Evolutionary conservation across 2,888 invertebrate species (phyloP).

Genomic region (Silvanus unidentatus): DNA sequence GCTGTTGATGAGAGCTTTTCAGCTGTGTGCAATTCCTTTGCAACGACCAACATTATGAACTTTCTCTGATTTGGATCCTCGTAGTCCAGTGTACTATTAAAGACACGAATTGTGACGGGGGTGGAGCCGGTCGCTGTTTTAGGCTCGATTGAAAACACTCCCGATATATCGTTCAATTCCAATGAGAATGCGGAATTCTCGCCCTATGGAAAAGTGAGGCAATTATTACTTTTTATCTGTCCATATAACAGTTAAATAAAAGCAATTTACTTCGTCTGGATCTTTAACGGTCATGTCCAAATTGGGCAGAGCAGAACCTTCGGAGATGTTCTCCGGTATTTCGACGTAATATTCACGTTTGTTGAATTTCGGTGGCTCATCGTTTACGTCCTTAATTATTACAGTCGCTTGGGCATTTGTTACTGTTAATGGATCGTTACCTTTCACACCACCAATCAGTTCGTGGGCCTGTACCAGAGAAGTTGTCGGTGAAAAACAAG

Average conservation of each 20-base stretch:
- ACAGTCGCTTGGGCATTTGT: conserved; percentile 70
- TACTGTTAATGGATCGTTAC: conserved; percentile 62
- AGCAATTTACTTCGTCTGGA: conserved; percentile 67
- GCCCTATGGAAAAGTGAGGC: conserved; percentile 55
- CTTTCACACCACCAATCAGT: conserved; percentile 64
- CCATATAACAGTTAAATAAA: too few relatives aligned
- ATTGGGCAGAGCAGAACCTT: conserved; percentile 74
- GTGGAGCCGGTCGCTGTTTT: conserved; percentile 72
- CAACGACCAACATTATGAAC: conserved; percentile 82
- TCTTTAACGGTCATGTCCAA: conserved; percentile 82
- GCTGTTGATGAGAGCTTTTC: conserved; percentile 76
- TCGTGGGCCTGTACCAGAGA: conserved; percentile 84
- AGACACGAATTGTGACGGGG: conserved; percentile 73
- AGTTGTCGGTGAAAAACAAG: too few relatives aligned
- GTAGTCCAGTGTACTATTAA: conserved; percentile 75
- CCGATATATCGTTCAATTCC: conserved; percentile 72
- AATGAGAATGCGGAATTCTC: conserved; percentile 77
- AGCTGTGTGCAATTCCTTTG: conserved; percentile 72
- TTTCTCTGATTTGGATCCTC: conserved; percentile 89
- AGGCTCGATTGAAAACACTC: conserved; percentile 79
- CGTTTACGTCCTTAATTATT: conserved; percentile 83
- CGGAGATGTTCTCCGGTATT: conserved; percentile 75
- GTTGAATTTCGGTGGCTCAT: conserved; percentile 81
- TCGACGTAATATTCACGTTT: conserved; percentile 72
- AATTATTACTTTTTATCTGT: too few relatives aligned